Percentiles rank a stretch among this genome's conserved stretches.
These are phyloP conservation scores for Hydriomena furcata DNA, from an alignment of 2,888 invertebrate species.

Conservation along the genomic window DNA sequence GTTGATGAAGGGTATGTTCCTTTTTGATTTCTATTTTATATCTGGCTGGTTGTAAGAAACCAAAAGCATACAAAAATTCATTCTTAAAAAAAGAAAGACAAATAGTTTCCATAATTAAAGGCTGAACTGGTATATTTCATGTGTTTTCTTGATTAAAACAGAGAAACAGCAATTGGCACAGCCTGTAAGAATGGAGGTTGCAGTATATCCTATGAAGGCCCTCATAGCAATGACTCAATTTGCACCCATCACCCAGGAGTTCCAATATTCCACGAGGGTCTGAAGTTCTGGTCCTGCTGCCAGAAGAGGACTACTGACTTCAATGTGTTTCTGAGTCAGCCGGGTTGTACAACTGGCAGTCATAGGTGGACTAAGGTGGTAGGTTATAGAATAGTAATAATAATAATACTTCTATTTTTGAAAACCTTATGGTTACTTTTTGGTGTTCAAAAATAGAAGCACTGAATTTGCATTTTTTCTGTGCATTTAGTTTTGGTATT, in stretches of 20 bases:
- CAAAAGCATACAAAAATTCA: too few relatives aligned
- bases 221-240: constrained; percentile 82
- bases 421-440: too few relatives aligned
- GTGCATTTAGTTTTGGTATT: too few relatives aligned
- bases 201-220: constrained; percentile 86
- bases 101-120: too few relatives aligned
- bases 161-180: constrained; percentile 87
- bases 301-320: constrained; percentile 97
- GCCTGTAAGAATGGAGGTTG: constrained; percentile 94
- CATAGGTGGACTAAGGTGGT: constrained; percentile 94
- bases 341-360: constrained; percentile 92
- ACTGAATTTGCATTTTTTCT: too few relatives aligned
- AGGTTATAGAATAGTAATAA: constrained; percentile 9
- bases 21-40: background rate
- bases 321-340: constrained; percentile 94
- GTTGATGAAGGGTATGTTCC: constrained; percentile 57
- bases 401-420: too few relatives aligned
- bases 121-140: too few relatives aligned
- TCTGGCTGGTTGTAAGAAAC: too few relatives aligned
- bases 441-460: too few relatives aligned
- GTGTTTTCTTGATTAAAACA: too few relatives aligned
- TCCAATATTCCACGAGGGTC: constrained; percentile 97
- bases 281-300: constrained; percentile 99
- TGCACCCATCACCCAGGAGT: constrained; percentile 94
- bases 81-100: too few relatives aligned